Evolutionary conservation across 2,888 invertebrate genomes (phyloP).

Genomic region (Aleiodes leptofemur): DNA sequence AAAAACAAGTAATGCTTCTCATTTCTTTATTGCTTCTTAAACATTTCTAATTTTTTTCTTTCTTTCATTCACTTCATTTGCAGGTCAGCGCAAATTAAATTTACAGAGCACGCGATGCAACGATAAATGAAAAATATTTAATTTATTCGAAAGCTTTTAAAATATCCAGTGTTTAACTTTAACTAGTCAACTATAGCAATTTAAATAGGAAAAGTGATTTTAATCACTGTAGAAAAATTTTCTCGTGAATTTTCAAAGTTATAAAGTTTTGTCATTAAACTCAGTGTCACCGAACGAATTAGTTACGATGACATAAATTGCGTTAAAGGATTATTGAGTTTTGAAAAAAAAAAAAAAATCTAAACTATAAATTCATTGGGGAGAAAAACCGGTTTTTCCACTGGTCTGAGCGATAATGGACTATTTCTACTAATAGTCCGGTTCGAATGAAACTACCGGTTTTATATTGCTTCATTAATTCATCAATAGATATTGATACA

Average conservation of each 20-base stretch:
- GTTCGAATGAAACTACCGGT: constrained; percentile 27
- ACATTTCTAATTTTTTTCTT: too few species aligned
- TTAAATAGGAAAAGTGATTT: constrained; percentile 1
- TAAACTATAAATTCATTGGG: too few species aligned
- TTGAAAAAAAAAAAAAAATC: too few species aligned
- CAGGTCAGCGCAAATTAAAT: background rate
- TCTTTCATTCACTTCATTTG: background rate
- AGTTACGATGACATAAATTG: too few species aligned
- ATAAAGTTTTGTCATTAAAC: too few species aligned
- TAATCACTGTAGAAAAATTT: background rate
- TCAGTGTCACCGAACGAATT: too few species aligned
- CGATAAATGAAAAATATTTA: constrained; percentile 11
- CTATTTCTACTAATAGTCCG: too few species aligned
- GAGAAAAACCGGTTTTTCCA: too few species aligned
- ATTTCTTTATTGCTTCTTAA: background rate
- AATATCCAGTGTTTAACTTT: background rate
- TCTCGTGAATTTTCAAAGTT: background rate
- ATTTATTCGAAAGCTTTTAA: constrained; percentile 11
- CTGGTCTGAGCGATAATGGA: too few species aligned
- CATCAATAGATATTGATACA: constrained; percentile 21
- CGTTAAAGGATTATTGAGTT: too few species aligned
- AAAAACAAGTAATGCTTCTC: constrained; percentile 1
- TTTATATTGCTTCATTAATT: constrained; percentile 42
- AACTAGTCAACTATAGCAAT: constrained; percentile 19
- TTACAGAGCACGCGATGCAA: background rate